Evolutionary conservation across 2,888 invertebrate species (phyloP).

Genomic region (Strigamia transsilvanica): DNA sequence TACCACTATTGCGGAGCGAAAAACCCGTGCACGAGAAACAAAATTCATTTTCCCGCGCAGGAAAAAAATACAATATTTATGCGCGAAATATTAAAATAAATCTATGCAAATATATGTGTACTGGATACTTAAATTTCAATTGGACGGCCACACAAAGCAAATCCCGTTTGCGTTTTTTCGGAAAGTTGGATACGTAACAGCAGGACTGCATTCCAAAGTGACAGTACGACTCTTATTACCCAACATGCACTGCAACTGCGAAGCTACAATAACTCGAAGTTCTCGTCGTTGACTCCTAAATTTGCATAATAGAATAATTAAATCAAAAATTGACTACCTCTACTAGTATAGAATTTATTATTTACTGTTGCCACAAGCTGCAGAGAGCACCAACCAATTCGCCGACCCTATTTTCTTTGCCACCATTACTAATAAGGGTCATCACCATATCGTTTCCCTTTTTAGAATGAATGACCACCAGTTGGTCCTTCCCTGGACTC

Average conservation of each 20-base stretch:
- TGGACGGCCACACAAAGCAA: conserved; percentile 61
- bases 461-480: conserved; percentile 85
- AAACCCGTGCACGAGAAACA: too few relatives aligned
- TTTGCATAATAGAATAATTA: conserved; percentile 57
- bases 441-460: conserved; percentile 90
- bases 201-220: conserved; percentile 69
- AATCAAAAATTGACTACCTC: background rate
- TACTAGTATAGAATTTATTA: conserved; percentile 59
- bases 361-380: conserved; percentile 79
- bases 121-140: conserved; percentile 1
- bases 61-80: too few relatives aligned
- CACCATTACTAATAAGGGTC: conserved; percentile 69
- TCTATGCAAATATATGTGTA: background rate
- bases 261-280: conserved; percentile 76
- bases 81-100: too few relatives aligned
- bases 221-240: conserved; percentile 78
- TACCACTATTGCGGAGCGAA: too few relatives aligned
- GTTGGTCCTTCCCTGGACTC: conserved; percentile 84
- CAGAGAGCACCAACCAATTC: conserved; percentile 85
- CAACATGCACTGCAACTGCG: conserved; percentile 79
- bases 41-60: too few relatives aligned
- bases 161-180: conserved; percentile 63
- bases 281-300: conserved; percentile 75
- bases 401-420: conserved; percentile 79
- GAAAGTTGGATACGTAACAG: conserved; percentile 62